Evolutionary conservation across 2,113 vertebrate species (phyloP).

Genomic region (Otolemur garnettii): DNA sequence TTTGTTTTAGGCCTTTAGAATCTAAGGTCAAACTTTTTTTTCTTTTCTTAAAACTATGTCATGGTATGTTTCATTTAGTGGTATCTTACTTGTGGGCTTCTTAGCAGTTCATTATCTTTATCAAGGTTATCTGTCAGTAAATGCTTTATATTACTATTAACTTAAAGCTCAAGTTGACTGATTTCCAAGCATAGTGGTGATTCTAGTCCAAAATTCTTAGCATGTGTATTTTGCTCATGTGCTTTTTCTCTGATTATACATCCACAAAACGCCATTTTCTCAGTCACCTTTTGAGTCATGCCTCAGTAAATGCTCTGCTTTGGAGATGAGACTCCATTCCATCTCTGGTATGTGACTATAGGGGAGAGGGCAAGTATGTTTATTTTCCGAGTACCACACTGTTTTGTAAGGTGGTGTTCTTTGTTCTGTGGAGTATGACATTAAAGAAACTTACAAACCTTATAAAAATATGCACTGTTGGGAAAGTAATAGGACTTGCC

Average conservation of each 20-base stretch:
- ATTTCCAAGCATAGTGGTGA: background rate
- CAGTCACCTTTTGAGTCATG: background rate
- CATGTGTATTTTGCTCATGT: background rate
- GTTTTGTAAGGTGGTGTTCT: background rate
- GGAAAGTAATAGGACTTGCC: constrained; percentile 27
- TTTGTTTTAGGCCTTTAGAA: background rate
- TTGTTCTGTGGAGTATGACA: constrained; percentile 48
- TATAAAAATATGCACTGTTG: background rate
- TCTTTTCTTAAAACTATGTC: background rate
- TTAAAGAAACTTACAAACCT: background rate
- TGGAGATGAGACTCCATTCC: constrained; percentile 8
- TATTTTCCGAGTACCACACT: background rate
- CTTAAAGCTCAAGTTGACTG: constrained; percentile 31
- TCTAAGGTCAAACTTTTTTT: background rate
- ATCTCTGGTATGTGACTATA: constrained; percentile 40
- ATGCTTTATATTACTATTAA: constrained; percentile 8
- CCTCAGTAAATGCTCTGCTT: constrained; percentile 29
- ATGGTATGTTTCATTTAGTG: constrained; percentile 32
- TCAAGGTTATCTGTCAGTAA: constrained; percentile 17
- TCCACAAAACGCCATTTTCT: constrained; percentile 10
- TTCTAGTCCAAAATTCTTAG: constrained; percentile 9
- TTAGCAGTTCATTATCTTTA: constrained; percentile 7
- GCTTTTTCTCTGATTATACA: constrained; percentile 55
- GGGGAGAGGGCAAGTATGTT: constrained; percentile 50
- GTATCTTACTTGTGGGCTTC: background rate